Percentiles rank a stretch among this genome's conserved stretches.
Evolutionary conservation across 2,797 vertebrate genomes (phyloP).

Genomic region (Channa striata): DNA sequence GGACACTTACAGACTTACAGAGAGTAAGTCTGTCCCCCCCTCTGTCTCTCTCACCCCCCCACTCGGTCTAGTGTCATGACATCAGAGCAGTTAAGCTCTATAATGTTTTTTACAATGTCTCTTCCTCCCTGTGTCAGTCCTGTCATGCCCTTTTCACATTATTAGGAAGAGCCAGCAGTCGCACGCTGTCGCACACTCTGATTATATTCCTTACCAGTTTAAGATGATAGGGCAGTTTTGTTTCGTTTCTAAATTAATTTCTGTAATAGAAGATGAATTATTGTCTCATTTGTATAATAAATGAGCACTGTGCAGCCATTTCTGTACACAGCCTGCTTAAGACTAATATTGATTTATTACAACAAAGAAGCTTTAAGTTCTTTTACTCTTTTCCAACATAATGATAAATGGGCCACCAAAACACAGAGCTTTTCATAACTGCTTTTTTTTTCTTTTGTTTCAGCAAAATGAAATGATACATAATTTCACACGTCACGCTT

Average conservation of each 20-base stretch:
- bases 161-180: constrained; percentile 24
- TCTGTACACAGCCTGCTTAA: constrained; percentile 21
- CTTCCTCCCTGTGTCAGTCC: constrained; percentile 35
- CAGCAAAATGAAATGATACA: neutral
- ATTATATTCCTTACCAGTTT: constrained; percentile 5
- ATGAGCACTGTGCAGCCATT: constrained; percentile 24
- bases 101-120: constrained; percentile 42
- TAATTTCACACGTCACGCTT: neutral
- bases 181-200: constrained; percentile 30
- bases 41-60: neutral
- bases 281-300: constrained; percentile 41
- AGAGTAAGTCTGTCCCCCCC: no score
- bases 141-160: constrained; percentile 32
- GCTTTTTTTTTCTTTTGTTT: constrained; percentile 14
- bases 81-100: constrained; percentile 51
- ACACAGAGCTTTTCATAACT: neutral
- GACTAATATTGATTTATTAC: constrained; percentile 56
- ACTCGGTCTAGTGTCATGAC: constrained; percentile 26
- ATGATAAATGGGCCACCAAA: constrained; percentile 38
- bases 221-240: constrained; percentile 15
- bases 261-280: constrained; percentile 34
- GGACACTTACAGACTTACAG: constrained; percentile 38
- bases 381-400: neutral
- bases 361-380: constrained; percentile 14
- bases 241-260: constrained; percentile 31